Evolutionary conservation across 2,113 vertebrate genomes (phyloP).

Genomic region (Holacanthus passer): DNA sequence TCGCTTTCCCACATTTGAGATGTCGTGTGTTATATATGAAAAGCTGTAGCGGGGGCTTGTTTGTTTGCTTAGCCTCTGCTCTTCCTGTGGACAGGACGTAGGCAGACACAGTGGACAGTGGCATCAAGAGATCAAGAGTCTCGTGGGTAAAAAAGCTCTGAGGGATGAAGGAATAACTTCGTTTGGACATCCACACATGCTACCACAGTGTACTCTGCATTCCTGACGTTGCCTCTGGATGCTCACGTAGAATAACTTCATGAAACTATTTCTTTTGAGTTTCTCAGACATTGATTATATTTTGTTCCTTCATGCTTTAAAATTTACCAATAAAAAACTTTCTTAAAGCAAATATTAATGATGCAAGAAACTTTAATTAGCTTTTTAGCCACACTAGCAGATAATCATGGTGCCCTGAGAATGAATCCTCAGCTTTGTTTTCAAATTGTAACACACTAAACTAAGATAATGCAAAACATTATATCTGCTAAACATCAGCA

Average conservation of each 20-base stretch:
- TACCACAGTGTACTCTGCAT: neutral
- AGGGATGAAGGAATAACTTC: constrained; percentile 15
- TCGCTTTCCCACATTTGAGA: constrained; percentile 74
- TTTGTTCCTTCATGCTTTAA: neutral
- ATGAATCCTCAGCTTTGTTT: too few species aligned
- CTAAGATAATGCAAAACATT: too few species aligned
- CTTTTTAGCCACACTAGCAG: too few species aligned
- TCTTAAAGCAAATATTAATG: neutral
- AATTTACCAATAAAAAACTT: neutral
- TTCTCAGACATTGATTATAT: neutral
- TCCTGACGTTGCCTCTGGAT: constrained; percentile 16
- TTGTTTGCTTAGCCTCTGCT: constrained; percentile 67
- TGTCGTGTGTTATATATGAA: constrained; percentile 39
- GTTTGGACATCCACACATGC: constrained; percentile 25
- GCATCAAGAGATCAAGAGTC: constrained; percentile 27
- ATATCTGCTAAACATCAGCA: too few species aligned
- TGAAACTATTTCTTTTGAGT: neutral
- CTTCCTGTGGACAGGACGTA: constrained; percentile 61
- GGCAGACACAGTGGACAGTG: constrained; percentile 40
- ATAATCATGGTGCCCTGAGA: too few species aligned
- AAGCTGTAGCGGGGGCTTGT: constrained; percentile 24
- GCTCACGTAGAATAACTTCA: constrained; percentile 7
- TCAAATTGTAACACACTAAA: too few species aligned
- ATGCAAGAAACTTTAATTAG: too few species aligned
- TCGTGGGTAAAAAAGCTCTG: constrained; percentile 33